Conservation (phyloP, 2,888 invertebrate species). For the Cenopis cana region DNA sequence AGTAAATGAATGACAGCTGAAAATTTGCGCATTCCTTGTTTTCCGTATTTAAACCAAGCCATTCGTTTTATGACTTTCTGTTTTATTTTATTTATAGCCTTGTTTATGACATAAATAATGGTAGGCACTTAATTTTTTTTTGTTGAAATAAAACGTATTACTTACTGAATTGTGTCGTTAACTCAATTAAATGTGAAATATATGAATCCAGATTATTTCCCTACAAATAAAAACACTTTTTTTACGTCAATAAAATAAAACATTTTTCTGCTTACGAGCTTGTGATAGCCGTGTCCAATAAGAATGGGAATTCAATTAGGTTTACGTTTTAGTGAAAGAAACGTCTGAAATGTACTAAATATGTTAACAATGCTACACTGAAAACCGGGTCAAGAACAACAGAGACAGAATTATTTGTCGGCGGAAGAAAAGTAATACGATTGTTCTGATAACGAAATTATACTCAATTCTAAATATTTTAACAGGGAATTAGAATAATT, state of each 20-base stretch:
- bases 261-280: too few species aligned
- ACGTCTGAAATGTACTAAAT: conserved; percentile 21
- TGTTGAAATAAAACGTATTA: too few species aligned
- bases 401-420: conserved; percentile 15
- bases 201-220: background rate
- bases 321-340: background rate
- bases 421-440: conserved; percentile 6
- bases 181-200: background rate
- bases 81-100: conserved; percentile 22
- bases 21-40: conserved; percentile 25
- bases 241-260: too few species aligned
- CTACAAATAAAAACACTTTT: too few species aligned
- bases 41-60: conserved; percentile 15
- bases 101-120: conserved; percentile 9
- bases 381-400: conserved; percentile 27
- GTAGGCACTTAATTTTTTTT: too few species aligned
- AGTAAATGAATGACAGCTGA: conserved; percentile 2
- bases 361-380: conserved; percentile 33
- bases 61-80: conserved; percentile 18
- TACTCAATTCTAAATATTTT: conserved; percentile 4
- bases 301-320: background rate
- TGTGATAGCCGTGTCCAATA: too few species aligned
- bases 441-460: conserved; percentile 22
- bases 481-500: background rate
- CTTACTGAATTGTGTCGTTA: conserved; percentile 2